Evolutionary conservation across 2,888 invertebrate genomes (phyloP).

Genomic region (Brassicogethes aeneus): DNA sequence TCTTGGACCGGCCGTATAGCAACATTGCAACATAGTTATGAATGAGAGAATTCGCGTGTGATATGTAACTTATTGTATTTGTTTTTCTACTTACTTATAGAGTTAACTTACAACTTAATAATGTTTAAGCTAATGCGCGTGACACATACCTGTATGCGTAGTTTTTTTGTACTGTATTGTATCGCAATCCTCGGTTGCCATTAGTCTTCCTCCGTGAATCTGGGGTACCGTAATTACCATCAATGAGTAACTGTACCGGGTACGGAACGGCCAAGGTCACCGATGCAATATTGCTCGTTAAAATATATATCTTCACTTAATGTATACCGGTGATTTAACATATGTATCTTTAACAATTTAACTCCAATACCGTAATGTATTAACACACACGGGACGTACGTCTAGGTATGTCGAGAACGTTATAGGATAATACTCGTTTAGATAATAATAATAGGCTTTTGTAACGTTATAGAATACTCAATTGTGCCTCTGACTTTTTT

Average conservation of each 20-base stretch:
- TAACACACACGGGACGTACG: not conserved
- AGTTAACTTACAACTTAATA: not conserved
- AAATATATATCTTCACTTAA: too few species aligned
- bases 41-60: conserved; percentile 12
- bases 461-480: conserved; percentile 13
- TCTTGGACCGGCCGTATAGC: too few species aligned
- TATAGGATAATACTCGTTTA: conserved; percentile 19
- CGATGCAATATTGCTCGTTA: too few species aligned
- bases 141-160: conserved; percentile 21
- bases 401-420: not conserved
- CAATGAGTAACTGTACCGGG: too few species aligned
- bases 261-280: too few species aligned
- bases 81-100: too few species aligned
- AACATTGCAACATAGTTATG: not conserved
- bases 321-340: too few species aligned
- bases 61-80: conserved; percentile 10
- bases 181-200: conserved; percentile 2
- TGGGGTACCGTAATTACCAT: too few species aligned
- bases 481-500: conserved; percentile 7
- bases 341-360: too few species aligned
- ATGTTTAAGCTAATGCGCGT: conserved; percentile 15
- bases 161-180: conserved; percentile 4
- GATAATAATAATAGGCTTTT: conserved; percentile 12
- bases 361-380: too few species aligned
- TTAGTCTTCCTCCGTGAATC: too few species aligned